These are phyloP conservation scores for Leuciscus waleckii DNA, from an alignment of 2,797 vertebrate genomes.

Conservation along the genomic window DNA sequence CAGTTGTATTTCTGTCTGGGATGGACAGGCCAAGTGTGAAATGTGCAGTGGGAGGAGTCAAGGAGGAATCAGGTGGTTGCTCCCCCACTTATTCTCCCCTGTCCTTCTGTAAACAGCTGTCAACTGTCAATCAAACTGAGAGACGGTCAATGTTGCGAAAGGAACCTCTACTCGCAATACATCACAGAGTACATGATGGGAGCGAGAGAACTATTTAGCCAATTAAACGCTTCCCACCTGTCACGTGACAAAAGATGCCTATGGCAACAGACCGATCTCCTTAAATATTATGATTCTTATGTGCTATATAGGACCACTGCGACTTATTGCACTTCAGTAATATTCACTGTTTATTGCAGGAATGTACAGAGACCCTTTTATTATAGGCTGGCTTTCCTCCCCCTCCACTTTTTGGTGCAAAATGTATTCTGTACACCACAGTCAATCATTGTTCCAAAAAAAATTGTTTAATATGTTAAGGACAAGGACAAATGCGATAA, in stretches of 20 bases:
- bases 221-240: slow-evolving; percentile 34
- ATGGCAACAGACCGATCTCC: slow-evolving; percentile 26
- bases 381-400: slow-evolving; percentile 10
- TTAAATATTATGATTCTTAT: slow-evolving; percentile 37
- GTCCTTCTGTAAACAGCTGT: slow-evolving; percentile 25
- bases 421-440: not conserved
- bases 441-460: not conserved
- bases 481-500: not conserved
- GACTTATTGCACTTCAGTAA: slow-evolving; percentile 49
- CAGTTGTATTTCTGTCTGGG: slow-evolving; percentile 37
- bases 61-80: slow-evolving; percentile 30
- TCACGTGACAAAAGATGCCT: slow-evolving; percentile 19
- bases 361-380: slow-evolving; percentile 65
- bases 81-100: slow-evolving; percentile 8
- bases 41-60: slow-evolving; percentile 35
- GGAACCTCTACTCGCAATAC: slow-evolving; percentile 42
- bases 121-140: slow-evolving; percentile 56
- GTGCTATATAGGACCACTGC: slow-evolving; percentile 57
- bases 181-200: slow-evolving; percentile 18
- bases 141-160: slow-evolving; percentile 42
- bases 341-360: slow-evolving; percentile 62
- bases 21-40: slow-evolving; percentile 25
- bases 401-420: not conserved
- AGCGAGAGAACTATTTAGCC: slow-evolving; percentile 22
- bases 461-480: not conserved